Base-by-base conservation (phyloP, 2,888 invertebrate species). In the Chymomyza fuscimana region DNA sequence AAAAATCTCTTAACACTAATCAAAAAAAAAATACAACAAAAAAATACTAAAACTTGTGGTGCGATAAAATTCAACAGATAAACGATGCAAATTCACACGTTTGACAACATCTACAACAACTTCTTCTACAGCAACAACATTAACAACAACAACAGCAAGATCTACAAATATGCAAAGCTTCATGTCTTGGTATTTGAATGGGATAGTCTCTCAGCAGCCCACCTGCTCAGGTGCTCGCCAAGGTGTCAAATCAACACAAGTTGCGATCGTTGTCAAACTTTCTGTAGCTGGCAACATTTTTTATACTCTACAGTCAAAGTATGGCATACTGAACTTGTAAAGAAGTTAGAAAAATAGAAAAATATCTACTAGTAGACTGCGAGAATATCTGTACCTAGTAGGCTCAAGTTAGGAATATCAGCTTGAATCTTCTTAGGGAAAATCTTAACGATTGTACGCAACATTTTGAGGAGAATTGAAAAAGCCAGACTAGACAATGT, bases 241-340 rank as follows among this genome's bases (percentile, higher is more conserved):
- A 80, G 80, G 87, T 86, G 86, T 86, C 79, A 87, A 87, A 85
- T 87, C 85, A 80, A 70, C 77, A 73, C 78, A 78, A 70, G 74
- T 73, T 72, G 79, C 78, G 72, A 81, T 78, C 82, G 74, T 73
- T 82, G 78, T 77, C 79, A 78, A 78, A 78, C 63, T 73, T 59
- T 64, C 72, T 72, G 66, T 69, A 67, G 50, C 16, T 25, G 15
- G 63, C 75, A 70, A 72, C 72, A 75, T 63, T 69, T 73, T 16
- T 54, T 1, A 12, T 46, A 46, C 40, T 12, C 40, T 46, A 12
- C 40, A 46, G 40, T 12, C 2, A 1, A 12, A 12, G 6, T 46
- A 12, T 1, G 12, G 40, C 6, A 12, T 46, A 4, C 4, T 10
- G 12, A 2, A 12, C 4, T 15, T 10, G 40, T 46, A 7, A 46